phyloP scores from a whole-genome alignment of 2,888 invertebrate species.

The Temnothorax rugatulus region DNA sequence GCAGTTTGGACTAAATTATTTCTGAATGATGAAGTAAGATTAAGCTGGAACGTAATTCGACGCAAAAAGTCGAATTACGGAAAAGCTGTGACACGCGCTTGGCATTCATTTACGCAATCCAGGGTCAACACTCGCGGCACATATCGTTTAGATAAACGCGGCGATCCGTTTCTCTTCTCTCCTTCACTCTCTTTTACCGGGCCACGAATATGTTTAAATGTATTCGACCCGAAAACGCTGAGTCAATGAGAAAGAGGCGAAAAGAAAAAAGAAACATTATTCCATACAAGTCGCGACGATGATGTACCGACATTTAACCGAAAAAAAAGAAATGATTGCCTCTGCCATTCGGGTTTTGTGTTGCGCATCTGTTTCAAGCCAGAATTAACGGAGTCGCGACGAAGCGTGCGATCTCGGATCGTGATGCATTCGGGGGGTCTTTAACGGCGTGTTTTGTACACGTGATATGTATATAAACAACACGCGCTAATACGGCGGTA shows the following conservation, averaged over 20 bases:
- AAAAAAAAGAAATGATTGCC: neutral
- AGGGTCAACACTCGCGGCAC: slow-evolving; percentile 78
- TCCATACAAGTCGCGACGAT: neutral
- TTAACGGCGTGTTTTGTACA: slow-evolving; percentile 66
- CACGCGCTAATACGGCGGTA: slow-evolving; percentile 61
- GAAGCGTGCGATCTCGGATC: slow-evolving; percentile 2
- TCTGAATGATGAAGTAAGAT: no score
- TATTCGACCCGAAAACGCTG: neutral
- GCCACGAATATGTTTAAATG: neutral
- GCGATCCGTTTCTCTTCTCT: neutral
- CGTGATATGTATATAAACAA: slow-evolving; percentile 67
- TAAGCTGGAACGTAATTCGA: no score
- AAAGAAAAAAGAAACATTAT: neutral
- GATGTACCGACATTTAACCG: neutral
- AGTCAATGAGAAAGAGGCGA: neutral
- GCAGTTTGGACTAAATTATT: no score
- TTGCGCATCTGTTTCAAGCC: neutral
- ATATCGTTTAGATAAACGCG: slow-evolving; percentile 79
- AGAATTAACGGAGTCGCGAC: neutral
- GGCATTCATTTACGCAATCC: slow-evolving; percentile 75
- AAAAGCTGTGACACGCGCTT: slow-evolving; percentile 48
- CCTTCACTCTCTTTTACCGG: slow-evolving; percentile 21
- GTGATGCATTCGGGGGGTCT: slow-evolving; percentile 28
- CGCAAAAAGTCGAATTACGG: no score
- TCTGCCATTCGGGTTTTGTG: neutral